phyloP scores from a whole-genome alignment of 1,140 invertebrate genomes.

The Halictus rubicundus region DNA sequence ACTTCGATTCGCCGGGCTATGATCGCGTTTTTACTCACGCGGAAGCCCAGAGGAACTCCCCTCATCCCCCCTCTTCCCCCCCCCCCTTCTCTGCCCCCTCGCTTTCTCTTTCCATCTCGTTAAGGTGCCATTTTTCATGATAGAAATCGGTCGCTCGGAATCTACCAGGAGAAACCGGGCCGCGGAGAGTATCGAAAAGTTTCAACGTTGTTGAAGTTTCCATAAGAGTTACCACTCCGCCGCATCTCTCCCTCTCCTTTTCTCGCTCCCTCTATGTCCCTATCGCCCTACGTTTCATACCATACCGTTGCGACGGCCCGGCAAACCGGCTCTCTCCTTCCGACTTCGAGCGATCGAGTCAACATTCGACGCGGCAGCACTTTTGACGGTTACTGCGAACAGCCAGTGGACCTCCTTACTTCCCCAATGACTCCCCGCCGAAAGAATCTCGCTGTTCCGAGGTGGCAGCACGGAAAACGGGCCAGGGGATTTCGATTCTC shows the following conservation, averaged over 20 bases:
- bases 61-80: background rate
- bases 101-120: constrained; percentile 29
- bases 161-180: constrained; percentile 23
- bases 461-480: constrained; percentile 5
- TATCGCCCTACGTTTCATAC: constrained; percentile 22
- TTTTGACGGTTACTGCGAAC: constrained; percentile 39
- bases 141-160: constrained; percentile 30
- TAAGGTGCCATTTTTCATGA: constrained; percentile 43
- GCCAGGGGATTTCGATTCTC: constrained; percentile 36
- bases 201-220: constrained; percentile 50
- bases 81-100: background rate
- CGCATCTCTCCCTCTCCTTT: constrained; percentile 4
- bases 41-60: background rate
- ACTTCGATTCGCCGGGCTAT: constrained; percentile 30
- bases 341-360: constrained; percentile 38
- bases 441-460: constrained; percentile 50
- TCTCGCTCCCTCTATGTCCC: background rate
- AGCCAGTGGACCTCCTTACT: constrained; percentile 25
- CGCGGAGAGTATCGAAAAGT: constrained; percentile 57
- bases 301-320: constrained; percentile 20
- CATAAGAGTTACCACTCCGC: constrained; percentile 47
- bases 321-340: constrained; percentile 5
- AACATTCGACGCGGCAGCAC: constrained; percentile 32
- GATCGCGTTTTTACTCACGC: background rate
- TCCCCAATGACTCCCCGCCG: constrained; percentile 6